Evolutionary conservation across 2,888 invertebrate species (phyloP).

Genomic region (Coleophora flavipennella): DNA sequence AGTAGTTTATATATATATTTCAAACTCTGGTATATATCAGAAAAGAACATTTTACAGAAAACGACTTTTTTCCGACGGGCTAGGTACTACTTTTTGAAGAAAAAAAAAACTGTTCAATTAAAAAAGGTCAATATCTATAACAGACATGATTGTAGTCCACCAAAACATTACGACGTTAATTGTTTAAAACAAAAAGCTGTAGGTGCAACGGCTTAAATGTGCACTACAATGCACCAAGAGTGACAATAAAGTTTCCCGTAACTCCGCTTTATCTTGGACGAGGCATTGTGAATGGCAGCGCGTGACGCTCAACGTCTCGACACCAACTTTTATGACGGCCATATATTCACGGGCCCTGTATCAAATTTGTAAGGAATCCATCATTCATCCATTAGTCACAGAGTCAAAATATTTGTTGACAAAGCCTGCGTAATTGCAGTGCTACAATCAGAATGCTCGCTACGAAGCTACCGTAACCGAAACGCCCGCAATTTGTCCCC

Average conservation of each 20-base stretch:
- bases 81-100: too few species aligned
- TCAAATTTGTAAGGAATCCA: constrained; percentile 65
- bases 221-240: constrained; percentile 30
- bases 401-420: constrained; percentile 65
- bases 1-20: too few species aligned
- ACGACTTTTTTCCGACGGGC: too few species aligned
- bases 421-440: constrained; percentile 61
- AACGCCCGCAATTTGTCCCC: constrained; percentile 68
- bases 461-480: constrained; percentile 72
- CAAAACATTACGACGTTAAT: constrained; percentile 1
- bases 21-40: too few species aligned
- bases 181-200: constrained; percentile 8
- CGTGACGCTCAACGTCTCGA: constrained; percentile 52
- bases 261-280: constrained; percentile 44
- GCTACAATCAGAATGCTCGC: constrained; percentile 67
- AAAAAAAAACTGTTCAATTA: too few species aligned
- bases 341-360: constrained; percentile 62
- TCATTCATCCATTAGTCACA: constrained; percentile 71
- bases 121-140: too few species aligned
- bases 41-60: too few species aligned
- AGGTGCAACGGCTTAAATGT: constrained; percentile 29
- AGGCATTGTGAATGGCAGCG: constrained; percentile 57
- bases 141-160: neutral
- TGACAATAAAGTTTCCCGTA: constrained; percentile 52
- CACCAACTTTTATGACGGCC: constrained; percentile 60